Evolutionary conservation across 2,113 vertebrate species (phyloP), one percentile per base, ranked within the genome.

Genomic region (Heloderma charlesbogerti): DNA sequence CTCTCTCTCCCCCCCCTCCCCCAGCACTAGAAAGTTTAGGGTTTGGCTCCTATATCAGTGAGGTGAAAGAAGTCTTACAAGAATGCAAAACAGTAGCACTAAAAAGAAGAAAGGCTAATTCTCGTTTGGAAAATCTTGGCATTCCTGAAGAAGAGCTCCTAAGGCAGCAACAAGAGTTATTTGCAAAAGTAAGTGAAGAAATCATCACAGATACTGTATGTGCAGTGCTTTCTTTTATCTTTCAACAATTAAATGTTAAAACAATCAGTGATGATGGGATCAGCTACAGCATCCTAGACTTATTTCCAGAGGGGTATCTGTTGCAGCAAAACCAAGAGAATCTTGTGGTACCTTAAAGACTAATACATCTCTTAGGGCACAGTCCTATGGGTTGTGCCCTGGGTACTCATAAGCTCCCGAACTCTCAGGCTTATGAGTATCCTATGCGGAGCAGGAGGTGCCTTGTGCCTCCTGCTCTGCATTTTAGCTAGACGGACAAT

Each of bases 81-180:
- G 99, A 99, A 97, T 99, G 99, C 97, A 99, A 99, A 97, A 99
- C 99, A 22, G 99, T 99, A 90, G 99, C 99, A 84, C 97, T 99
- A 95, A 99, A 99, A 96, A 98, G 99, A 96, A 99, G 99, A 96
- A 99, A 99, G 97, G 99, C 99, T 89, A 99, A 97, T 97, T 99
- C 99, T 85, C 98, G 99, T 91, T 97, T 99, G 96, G 99, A 99
- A 97, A 99, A 99, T 96, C 98, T 99, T 3, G 99, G 99, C 82
- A 99, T 99, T 97, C 99, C 99, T 0, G 99, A 99, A 95, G 99
- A 99, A 95, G 99, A 99, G 94, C 98, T 99, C 82, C 97, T 99
- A 93, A 98, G 99, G 92, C 99, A 99, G 88, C 99, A 99, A 51
- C 99, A 99, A 96, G 99, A 99, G 95, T 96, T 99, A 93, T 99